These are phyloP conservation scores for Eupithecia pulchellata DNA, from an alignment of 2,888 invertebrate species.

Conservation along the genomic window DNA sequence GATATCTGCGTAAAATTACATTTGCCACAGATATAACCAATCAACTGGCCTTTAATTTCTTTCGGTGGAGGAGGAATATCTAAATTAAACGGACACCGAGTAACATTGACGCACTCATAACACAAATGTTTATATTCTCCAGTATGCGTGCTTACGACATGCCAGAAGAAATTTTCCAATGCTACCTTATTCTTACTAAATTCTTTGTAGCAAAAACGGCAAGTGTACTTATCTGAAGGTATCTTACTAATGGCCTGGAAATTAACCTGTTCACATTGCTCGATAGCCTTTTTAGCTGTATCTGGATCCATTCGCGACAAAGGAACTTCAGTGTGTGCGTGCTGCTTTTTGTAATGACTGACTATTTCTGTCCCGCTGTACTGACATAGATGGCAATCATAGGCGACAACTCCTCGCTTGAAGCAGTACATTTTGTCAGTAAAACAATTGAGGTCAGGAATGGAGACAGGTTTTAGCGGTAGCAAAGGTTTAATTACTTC, in stretches of 20 bases:
- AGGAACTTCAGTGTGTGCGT: slow-evolving; percentile 87
- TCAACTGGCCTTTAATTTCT: slow-evolving; percentile 68
- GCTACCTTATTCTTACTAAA: slow-evolving; percentile 59
- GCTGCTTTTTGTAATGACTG: slow-evolving; percentile 87
- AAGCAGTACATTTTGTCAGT: slow-evolving; percentile 79
- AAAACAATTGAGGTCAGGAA: slow-evolving; percentile 65
- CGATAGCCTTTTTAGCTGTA: slow-evolving; percentile 83
- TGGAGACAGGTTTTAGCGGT: slow-evolving; percentile 40
- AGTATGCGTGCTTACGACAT: slow-evolving; percentile 89
- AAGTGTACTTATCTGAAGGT: slow-evolving; percentile 68
- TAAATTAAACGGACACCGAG: slow-evolving; percentile 64
- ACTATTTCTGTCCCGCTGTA: slow-evolving; percentile 87
- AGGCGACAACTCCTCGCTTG: slow-evolving; percentile 62
- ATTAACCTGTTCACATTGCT: slow-evolving; percentile 78
- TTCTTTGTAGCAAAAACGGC: slow-evolving; percentile 75
- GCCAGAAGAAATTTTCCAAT: slow-evolving; percentile 87
- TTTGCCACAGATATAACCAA: slow-evolving; percentile 88
- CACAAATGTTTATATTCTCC: slow-evolving; percentile 91
- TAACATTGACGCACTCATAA: slow-evolving; percentile 81
- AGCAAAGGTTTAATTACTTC: neutral
- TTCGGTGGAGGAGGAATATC: slow-evolving; percentile 77
- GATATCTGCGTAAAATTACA: slow-evolving; percentile 91
- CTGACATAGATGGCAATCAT: slow-evolving; percentile 86
- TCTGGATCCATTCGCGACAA: slow-evolving; percentile 85
- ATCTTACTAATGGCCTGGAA: slow-evolving; percentile 67